Evolutionary conservation across 2,888 invertebrate genomes (phyloP).

Genomic region (Athetis lepigone): DNA sequence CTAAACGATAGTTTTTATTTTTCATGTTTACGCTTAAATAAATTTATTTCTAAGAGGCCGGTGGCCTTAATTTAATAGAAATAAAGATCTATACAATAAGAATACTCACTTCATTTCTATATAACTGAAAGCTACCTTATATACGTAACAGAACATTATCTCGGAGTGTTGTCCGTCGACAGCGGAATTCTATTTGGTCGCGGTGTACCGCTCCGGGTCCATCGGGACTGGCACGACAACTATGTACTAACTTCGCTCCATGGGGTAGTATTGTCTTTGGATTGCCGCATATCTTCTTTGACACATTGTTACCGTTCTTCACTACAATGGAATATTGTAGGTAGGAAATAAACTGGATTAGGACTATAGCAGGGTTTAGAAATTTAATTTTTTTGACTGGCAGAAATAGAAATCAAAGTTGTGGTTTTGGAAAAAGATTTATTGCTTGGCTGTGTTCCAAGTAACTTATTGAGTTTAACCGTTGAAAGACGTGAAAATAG

Average conservation of each 20-base stretch:
- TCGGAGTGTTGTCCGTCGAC: conserved; percentile 4
- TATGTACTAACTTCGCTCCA: conserved; percentile 35
- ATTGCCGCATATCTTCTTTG: conserved; percentile 14
- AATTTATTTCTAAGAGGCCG: too few relatives aligned
- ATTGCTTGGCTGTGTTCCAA: conserved; percentile 6
- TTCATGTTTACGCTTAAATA: too few relatives aligned
- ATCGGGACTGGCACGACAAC: conserved; percentile 36
- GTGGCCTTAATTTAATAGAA: too few relatives aligned
- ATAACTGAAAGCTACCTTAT: conserved; percentile 5
- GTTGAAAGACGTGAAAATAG: background rate
- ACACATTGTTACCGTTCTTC: background rate
- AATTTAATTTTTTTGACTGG: background rate
- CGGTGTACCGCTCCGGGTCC: conserved; percentile 22
- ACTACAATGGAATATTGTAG: background rate
- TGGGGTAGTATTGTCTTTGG: conserved; percentile 7
- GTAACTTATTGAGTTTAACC: conserved; percentile 12
- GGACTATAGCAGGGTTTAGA: too few relatives aligned
- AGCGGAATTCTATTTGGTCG: conserved; percentile 46
- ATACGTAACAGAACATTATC: conserved; percentile 12
- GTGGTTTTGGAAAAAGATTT: conserved; percentile 13
- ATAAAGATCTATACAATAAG: too few relatives aligned
- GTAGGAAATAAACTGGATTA: background rate
- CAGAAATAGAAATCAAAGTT: conserved; percentile 5
- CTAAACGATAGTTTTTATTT: too few relatives aligned
- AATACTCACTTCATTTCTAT: background rate